phyloP scores from a whole-genome alignment of 2,797 vertebrate genomes.

The Sternarchorhynchus goeldii region DNA sequence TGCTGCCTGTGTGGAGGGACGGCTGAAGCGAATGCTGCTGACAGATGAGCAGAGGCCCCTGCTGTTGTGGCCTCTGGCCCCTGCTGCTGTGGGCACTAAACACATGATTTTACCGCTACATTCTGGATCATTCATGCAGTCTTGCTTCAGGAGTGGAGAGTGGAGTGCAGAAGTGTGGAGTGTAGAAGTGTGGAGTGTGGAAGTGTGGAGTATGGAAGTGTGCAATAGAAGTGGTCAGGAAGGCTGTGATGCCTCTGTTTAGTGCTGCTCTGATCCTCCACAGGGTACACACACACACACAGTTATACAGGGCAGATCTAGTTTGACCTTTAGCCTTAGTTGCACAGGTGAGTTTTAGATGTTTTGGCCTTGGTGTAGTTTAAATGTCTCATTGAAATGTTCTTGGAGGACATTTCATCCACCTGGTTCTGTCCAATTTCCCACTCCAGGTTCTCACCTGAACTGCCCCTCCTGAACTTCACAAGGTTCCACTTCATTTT shows the following conservation, averaged over 20 bases:
- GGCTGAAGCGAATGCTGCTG: conserved; percentile 82
- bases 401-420: too few species aligned
- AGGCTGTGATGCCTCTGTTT: conserved; percentile 78
- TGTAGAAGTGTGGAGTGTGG: too few species aligned
- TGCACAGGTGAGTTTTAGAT: too few species aligned
- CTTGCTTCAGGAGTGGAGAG: conserved; percentile 81
- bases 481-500: too few species aligned
- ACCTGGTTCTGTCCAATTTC: too few species aligned
- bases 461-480: too few species aligned
- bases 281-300: conserved; percentile 1
- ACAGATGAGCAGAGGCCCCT: conserved; percentile 83
- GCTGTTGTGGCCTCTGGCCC: conserved; percentile 67
- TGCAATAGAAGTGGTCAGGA: conserved; percentile 84
- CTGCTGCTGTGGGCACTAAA: conserved; percentile 78
- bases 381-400: too few species aligned
- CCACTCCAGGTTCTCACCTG: too few species aligned
- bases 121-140: conserved; percentile 86
- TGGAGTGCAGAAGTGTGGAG: too few species aligned
- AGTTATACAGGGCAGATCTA: not conserved
- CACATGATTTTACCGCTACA: conserved; percentile 68
- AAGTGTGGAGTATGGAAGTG: conserved; percentile 40
- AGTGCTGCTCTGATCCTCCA: conserved; percentile 68
- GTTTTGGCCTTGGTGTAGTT: too few species aligned
- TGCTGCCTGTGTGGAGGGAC: conserved; percentile 81
- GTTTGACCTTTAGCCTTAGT: too few species aligned